A percentile compares a stretch with the other conserved stretches of the same genome.
Evolutionary conservation across 2,888 invertebrate species (phyloP).

Genomic region (Dorcus hopei): DNA sequence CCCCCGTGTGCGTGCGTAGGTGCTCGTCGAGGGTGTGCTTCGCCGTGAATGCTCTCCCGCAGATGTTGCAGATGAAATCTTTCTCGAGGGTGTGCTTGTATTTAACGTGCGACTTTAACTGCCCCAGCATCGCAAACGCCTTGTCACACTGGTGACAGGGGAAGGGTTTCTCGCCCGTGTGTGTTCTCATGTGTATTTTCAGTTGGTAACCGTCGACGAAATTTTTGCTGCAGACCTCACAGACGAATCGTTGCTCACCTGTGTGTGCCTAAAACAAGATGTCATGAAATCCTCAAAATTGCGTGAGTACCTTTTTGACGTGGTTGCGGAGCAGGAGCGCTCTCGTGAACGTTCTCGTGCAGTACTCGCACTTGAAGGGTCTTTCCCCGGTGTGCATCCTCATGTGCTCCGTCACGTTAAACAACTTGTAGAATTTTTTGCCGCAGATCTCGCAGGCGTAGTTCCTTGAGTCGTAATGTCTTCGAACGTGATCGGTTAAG

Average conservation of each 20-base stretch:
- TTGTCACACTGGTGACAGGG: constrained; percentile 33
- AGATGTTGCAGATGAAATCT: constrained; percentile 36
- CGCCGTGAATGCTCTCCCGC: constrained; percentile 35
- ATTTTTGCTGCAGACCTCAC: constrained; percentile 16
- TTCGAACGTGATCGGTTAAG: constrained; percentile 47
- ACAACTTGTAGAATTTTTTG: constrained; percentile 50
- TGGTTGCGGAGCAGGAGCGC: constrained; percentile 18
- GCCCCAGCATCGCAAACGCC: constrained; percentile 30
- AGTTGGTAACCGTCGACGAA: constrained; percentile 19
- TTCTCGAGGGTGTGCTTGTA: constrained; percentile 37
- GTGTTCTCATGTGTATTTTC: constrained; percentile 24
- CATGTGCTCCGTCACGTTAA: constrained; percentile 51
- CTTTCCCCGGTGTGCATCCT: constrained; percentile 50
- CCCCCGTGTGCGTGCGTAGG: constrained; percentile 32
- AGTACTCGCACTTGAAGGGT: constrained; percentile 50
- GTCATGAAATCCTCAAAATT: neutral
- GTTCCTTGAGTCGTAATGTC: constrained; percentile 49
- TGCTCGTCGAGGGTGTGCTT: constrained; percentile 37
- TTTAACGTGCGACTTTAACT: constrained; percentile 32
- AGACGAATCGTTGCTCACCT: constrained; percentile 15
- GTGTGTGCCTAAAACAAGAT: constrained; percentile 11
- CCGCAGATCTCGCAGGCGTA: constrained; percentile 49
- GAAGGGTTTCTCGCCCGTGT: constrained; percentile 36
- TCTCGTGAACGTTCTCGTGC: constrained; percentile 46
- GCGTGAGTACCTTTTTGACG: constrained; percentile 16